Base-by-base conservation (phyloP, 2,113 vertebrate species). In the Bufo gargarizans region DNA sequence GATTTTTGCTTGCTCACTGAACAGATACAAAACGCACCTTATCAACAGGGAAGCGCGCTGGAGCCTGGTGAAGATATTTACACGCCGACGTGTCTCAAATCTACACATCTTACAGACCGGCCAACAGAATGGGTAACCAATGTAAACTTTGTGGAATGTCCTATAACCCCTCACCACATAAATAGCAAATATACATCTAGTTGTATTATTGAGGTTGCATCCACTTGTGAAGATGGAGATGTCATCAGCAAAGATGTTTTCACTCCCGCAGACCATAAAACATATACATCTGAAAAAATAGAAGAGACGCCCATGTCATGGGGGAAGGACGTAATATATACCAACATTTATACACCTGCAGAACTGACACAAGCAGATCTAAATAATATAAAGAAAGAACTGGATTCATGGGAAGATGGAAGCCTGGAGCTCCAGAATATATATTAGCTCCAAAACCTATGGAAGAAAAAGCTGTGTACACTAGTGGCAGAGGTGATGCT, bases 191-290 rank as follows among this genome's bases (percentile, higher is more conserved):
- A 86, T n/a, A 11, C 72, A 7, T 50, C 84, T 14, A n/a, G 8
- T 61, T 86, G 84, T 86, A 50, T 86, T 58, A 22, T 77, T 17
- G 84, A 86, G 53, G 84, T 22, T 6, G 47, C 55, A 13, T 16
- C 71, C 17, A 4, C 49, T 3, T 76, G 72, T 20, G 71, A 76
- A 49, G 50, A 77, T 22, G 84, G 22, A 49, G 49, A 61, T 63
- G 19, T 77, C 72, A 59, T 33, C 33, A 3, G 12, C 22, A 45
- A 16, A 45, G 83, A 85, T 17, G 12, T 76, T 59, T 85, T 47
- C 16, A 33, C 13, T 10, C 50, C 83, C 19, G 47, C 67, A 4
- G 69, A 45, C n/a, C 53, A 33, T 58, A 47, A 49, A 22, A 13
- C 63, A 43, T 20, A 82, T 12, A 49, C 43, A 49, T 16, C 43